phyloP scores from a whole-genome alignment of 2,113 vertebrate species.

The Thalassarche chlororhynchos region DNA sequence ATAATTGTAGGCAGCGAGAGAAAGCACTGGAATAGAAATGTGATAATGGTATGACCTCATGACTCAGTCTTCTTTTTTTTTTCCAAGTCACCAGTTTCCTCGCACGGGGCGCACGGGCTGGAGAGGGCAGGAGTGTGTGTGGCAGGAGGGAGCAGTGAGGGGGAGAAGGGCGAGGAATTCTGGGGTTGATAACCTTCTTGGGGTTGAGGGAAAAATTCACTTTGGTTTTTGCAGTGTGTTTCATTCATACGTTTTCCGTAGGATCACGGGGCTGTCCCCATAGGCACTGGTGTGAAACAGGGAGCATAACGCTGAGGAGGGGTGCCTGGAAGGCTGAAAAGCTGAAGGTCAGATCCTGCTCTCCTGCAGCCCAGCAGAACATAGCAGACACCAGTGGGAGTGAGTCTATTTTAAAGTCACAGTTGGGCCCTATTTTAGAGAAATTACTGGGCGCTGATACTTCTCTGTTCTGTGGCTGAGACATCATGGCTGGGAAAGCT shows the following conservation, averaged over 20 bases:
- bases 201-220: not conserved
- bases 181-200: not conserved
- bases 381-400: not conserved
- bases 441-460: not conserved
- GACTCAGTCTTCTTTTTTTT: not conserved
- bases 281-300: not conserved
- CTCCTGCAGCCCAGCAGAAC: not conserved
- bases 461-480: not conserved
- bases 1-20: conserved; percentile 58
- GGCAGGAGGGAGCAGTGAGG: not conserved
- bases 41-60: conserved; percentile 66
- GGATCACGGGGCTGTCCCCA: not conserved
- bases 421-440: rapidly evolving
- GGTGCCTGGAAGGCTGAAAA: not conserved
- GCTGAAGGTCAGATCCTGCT: not conserved
- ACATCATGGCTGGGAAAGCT: not conserved
- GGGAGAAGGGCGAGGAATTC: not conserved
- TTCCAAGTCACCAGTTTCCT: conserved; percentile 1
- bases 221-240: not conserved
- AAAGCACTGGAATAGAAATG: conserved; percentile 65
- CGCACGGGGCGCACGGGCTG: not conserved
- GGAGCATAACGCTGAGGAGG: not conserved
- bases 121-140: not conserved
- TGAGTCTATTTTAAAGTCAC: not conserved
- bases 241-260: not conserved